phyloP scores from a whole-genome alignment of 2,797 vertebrate genomes.

The Eulemur rubriventer region DNA sequence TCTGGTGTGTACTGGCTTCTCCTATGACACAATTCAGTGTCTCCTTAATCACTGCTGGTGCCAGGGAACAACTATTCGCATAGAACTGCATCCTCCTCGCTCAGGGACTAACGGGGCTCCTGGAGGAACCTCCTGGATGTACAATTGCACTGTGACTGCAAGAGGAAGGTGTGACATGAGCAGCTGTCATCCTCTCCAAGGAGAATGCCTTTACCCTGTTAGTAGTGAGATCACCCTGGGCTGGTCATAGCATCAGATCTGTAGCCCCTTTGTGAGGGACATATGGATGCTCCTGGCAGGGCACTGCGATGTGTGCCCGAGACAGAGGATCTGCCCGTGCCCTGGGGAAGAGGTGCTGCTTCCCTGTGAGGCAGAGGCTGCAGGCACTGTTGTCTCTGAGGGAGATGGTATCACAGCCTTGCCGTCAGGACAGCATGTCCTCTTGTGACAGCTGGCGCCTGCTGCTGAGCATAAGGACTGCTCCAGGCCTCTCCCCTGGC shows the following conservation, averaged over 20 bases:
- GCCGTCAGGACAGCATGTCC: not conserved
- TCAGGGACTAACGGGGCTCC: fast-evolving
- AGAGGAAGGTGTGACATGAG: not conserved
- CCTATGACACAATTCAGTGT: not conserved
- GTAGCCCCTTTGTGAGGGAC: not conserved
- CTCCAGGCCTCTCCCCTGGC: not conserved
- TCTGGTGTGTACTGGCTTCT: not conserved
- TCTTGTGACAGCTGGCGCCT: too few relatives aligned
- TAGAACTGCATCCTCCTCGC: not conserved
- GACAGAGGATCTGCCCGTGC: not conserved
- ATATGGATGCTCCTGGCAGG: fast-evolving
- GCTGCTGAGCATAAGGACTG: not conserved
- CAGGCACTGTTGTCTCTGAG: not conserved
- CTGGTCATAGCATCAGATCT: fast-evolving
- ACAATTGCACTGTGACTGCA: too few relatives aligned
- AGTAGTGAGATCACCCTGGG: not conserved
- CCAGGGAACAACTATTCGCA: too few relatives aligned
- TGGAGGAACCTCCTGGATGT: not conserved
- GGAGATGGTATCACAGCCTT: not conserved
- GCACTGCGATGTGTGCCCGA: fast-evolving
- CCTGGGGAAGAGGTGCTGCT: not conserved
- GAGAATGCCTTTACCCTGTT: not conserved
- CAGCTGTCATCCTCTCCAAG: not conserved
- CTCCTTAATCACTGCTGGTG: not conserved
- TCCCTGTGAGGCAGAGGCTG: not conserved